A percentile compares a stretch with the other conserved stretches of the same genome.
These are phyloP conservation scores for Metaphire vulgaris DNA, from an alignment of 1,140 invertebrate species.

Conservation along the genomic window DNA sequence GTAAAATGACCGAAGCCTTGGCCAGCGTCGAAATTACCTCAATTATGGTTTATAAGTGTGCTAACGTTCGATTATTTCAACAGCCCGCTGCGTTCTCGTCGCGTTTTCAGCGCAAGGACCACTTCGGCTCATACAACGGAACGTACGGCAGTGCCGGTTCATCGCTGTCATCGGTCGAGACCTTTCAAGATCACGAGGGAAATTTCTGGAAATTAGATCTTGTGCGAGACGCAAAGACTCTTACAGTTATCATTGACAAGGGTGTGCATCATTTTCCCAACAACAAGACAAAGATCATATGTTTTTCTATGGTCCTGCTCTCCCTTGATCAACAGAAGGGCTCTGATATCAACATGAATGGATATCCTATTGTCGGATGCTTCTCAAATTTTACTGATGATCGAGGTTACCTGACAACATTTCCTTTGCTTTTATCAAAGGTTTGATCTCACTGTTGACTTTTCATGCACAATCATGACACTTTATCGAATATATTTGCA, in stretches of 20 bases:
- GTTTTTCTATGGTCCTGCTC: slow-evolving; percentile 9
- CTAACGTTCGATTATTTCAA: slow-evolving; percentile 7
- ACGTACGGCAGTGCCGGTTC: background rate
- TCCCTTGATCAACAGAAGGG: slow-evolving; percentile 18
- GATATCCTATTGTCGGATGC: slow-evolving; percentile 16
- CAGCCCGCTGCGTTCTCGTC: background rate
- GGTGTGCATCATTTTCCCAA: slow-evolving; percentile 28
- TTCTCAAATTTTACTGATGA: slow-evolving; percentile 29
- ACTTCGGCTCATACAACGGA: slow-evolving; percentile 13
- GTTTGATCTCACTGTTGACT: too few relatives aligned
- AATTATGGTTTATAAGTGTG: slow-evolving; percentile 21
- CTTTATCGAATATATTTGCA: too few relatives aligned
- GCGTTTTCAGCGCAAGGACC: slow-evolving; percentile 10
- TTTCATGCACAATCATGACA: too few relatives aligned
- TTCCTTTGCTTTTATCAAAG: slow-evolving; percentile 14
- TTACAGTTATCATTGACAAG: slow-evolving; percentile 21
- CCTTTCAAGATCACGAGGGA: slow-evolving; percentile 29
- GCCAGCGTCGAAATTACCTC: slow-evolving; percentile 20
- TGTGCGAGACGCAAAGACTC: slow-evolving; percentile 5
- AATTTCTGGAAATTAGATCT: slow-evolving; percentile 28
- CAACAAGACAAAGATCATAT: slow-evolving; percentile 28
- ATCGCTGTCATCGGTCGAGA: slow-evolving; percentile 18
- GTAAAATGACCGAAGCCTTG: slow-evolving; percentile 21
- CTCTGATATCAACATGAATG: slow-evolving; percentile 22
- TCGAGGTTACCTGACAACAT: slow-evolving; percentile 22